These are phyloP conservation scores for Archilochus colubris DNA, from an alignment of 2,113 vertebrate genomes.

Conservation along the genomic window DNA sequence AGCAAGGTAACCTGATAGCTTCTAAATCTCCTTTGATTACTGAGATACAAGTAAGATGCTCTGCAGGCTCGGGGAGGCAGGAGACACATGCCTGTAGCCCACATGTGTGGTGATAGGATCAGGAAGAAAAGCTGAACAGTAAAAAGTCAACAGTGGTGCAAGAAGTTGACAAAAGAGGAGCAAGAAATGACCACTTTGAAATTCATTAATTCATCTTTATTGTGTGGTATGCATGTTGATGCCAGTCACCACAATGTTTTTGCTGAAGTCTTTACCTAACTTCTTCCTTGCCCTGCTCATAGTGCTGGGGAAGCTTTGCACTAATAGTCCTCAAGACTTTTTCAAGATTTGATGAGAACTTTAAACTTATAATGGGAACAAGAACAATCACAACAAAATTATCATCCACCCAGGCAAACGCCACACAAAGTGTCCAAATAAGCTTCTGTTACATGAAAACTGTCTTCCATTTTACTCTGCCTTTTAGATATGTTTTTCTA, in stretches of 20 bases:
- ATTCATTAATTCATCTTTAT: not conserved
- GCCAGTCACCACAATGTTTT: not conserved
- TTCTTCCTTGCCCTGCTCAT: not conserved
- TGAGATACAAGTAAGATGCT: conserved; percentile 11
- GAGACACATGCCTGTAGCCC: not conserved
- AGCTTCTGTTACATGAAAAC: not conserved
- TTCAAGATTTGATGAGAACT: not conserved
- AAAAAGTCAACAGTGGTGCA: not conserved
- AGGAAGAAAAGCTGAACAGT: not conserved
- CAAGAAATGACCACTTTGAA: not conserved
- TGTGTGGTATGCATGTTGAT: not conserved
- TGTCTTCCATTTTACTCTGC: not conserved
- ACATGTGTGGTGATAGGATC: not conserved
- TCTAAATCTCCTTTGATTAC: conserved; percentile 34
- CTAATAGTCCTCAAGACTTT: not conserved
- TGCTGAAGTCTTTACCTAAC: not conserved
- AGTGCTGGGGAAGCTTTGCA: not conserved
- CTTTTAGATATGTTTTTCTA: not conserved
- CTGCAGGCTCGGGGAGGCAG: not conserved
- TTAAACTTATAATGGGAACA: not conserved
- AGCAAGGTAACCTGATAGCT: not conserved
- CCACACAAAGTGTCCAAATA: not conserved
- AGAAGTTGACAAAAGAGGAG: not conserved
- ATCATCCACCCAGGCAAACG: not conserved
- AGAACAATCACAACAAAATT: not conserved